Evolutionary conservation across 2,797 vertebrate genomes (phyloP), one percentile per base, ranked within the genome.

Genomic region (Myotis vivesi): DNA sequence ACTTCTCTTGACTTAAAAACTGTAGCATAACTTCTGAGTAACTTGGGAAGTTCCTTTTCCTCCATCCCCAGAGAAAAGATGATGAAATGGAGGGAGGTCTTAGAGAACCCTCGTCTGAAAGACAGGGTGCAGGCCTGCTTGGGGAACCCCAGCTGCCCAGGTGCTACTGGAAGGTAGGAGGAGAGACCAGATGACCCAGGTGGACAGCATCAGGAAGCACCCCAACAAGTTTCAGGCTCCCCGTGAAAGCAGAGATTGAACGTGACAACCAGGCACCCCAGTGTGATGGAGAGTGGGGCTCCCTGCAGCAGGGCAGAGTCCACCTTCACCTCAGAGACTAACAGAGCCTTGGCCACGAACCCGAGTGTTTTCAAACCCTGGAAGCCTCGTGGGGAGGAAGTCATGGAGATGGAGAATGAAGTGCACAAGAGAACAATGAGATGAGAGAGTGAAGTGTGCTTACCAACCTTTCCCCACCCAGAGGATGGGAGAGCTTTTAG

Each of bases 401-500:
- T 80, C 53, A 66, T 25, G 64, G 82, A 44, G 72, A 93, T 89
- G 68, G 75, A 94, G 62, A 77, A 57, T 19, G 19, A 89, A 20
- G 36, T n/a, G 28, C 28, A 88, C 6, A 76, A 64, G n/a, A 77
- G 80, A 95, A 82, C 16, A 19, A 19, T 30, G 82, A 84, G 77
- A 90, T 46, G 62, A 92, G 68, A 86, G 36, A 59, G 73, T 9
- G 46, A 79, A 79, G 53, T 69, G 28, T 72, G 91, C 53, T 85
- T 80, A 71, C 80, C 51, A 73, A 77, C 72, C n/a, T 62, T 86
- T 66, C 22, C 79, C 92, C 33, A 75, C 62, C 55, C 44, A 71
- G 22, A 94, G 36, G 55, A 71, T 28, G n/a, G 75, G 84, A 92
- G 93, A 83, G 59, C 69, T 89, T 87, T 92, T 11, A 80, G 19